Conservation (phyloP, 2,113 vertebrate genomes). For the Hiodon tergisus region DNA sequence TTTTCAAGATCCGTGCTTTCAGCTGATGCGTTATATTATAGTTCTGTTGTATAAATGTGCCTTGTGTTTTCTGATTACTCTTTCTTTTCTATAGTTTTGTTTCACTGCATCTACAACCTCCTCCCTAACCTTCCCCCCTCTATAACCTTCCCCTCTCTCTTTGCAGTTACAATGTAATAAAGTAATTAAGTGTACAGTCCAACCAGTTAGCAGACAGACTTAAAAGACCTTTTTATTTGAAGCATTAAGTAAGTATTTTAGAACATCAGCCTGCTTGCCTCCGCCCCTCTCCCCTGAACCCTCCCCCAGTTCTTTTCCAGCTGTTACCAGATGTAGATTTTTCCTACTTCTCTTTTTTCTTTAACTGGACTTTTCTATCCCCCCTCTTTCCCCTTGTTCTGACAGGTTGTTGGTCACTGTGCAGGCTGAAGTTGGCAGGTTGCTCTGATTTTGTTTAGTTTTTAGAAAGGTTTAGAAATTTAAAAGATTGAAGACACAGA, state of each 20-base stretch:
- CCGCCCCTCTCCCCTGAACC: slow-evolving; percentile 8
- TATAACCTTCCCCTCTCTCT: slow-evolving; percentile 23
- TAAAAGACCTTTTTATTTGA: slow-evolving; percentile 21
- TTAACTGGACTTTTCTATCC: neutral
- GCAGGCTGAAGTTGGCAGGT: neutral
- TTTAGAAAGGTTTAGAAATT: slow-evolving; percentile 9
- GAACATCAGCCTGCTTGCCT: slow-evolving; percentile 12
- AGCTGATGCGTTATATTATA: neutral
- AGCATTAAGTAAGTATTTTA: slow-evolving; percentile 13
- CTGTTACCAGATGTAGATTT: slow-evolving; percentile 47
- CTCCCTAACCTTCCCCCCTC: slow-evolving; percentile 10
- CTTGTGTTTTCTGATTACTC: neutral
- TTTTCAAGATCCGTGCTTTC: slow-evolving; percentile 1
- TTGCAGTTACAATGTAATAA: slow-evolving; percentile 19
- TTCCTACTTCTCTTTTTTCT: slow-evolving; percentile 8
- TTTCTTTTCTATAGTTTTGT: slow-evolving; percentile 23
- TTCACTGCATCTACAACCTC: neutral
- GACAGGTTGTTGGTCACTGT: slow-evolving; percentile 13
- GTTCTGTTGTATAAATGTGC: neutral
- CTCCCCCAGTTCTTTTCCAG: slow-evolving; percentile 27
- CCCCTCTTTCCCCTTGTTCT: slow-evolving; percentile 15
- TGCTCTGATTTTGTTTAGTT: slow-evolving; percentile 8
- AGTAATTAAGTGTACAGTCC: slow-evolving; percentile 29
- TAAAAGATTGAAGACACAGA: neutral
- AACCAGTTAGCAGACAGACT: slow-evolving; percentile 26